Evolutionary conservation across 2,888 invertebrate species (phyloP).

Genomic region (Machimus atricapillus): DNA sequence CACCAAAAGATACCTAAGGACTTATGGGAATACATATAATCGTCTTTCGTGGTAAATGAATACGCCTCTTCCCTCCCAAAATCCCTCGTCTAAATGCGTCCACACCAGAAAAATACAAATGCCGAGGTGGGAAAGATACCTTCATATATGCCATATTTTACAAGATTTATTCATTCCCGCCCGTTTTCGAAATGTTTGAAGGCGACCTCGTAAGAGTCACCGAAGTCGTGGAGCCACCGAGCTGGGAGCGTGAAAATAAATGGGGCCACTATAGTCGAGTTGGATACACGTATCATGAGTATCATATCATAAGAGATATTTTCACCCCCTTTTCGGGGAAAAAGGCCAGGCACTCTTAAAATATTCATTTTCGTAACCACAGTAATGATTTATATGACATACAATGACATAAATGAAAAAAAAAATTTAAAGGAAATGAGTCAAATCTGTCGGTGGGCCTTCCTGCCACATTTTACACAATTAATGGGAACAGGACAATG

Average conservation of each 20-base stretch:
- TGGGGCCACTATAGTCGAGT: not conserved
- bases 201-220: not conserved
- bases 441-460: not conserved
- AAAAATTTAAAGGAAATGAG: not conserved
- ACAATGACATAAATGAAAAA: not conserved
- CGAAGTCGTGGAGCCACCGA: not conserved
- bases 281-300: not conserved
- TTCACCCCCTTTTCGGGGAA: not conserved
- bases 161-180: slow-evolving; percentile 8
- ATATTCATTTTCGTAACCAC: not conserved
- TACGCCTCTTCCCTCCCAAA: not conserved
- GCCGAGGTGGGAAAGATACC: not conserved
- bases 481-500: not conserved
- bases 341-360: not conserved
- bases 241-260: not conserved
- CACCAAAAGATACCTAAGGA: not conserved
- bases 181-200: not conserved
- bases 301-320: not conserved
- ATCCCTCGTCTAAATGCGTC: not conserved
- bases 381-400: not conserved
- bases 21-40: not conserved
- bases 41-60: not conserved
- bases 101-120: slow-evolving; percentile 9
- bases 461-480: not conserved
- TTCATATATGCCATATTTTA: slow-evolving; percentile 9